Evolutionary conservation across 2,888 invertebrate genomes (phyloP).

Genomic region (Microchrysa polita): DNA sequence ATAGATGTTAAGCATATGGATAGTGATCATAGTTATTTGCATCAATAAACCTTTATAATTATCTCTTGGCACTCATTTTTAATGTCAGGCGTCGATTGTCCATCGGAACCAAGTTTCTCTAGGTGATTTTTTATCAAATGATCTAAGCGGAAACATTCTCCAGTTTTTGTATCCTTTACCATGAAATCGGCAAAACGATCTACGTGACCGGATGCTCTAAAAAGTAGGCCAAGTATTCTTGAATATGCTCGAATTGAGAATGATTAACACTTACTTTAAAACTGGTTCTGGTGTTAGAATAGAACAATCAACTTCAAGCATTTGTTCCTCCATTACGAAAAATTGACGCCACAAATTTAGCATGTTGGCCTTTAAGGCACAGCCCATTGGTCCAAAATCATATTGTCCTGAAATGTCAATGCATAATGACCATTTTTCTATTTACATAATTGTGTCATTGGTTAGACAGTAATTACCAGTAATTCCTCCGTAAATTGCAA

Average conservation of each 20-base stretch:
- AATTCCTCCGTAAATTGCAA: constrained; percentile 98
- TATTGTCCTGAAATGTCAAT: constrained; percentile 75
- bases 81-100: constrained; percentile 77
- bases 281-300: constrained; percentile 97
- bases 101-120: constrained; percentile 86
- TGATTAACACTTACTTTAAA: constrained; percentile 76
- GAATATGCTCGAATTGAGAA: not conserved
- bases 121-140: constrained; percentile 96
- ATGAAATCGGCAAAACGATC: constrained; percentile 99
- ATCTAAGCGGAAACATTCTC: constrained; percentile 97
- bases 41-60: constrained; percentile 71
- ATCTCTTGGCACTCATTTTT: constrained; percentile 82
- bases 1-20: constrained; percentile 20
- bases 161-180: constrained; percentile 96
- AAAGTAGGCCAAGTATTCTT: constrained; percentile 54
- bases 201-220: constrained; percentile 95
- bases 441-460: no score
- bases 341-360: constrained; percentile 93
- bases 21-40: no score
- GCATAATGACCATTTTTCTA: no score
- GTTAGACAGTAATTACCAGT: constrained; percentile 66
- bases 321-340: constrained; percentile 97
- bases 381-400: constrained; percentile 99
- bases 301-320: constrained; percentile 98
- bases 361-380: constrained; percentile 96